Conservation (phyloP, 2,888 invertebrate genomes). For the Alentia gelatinosa region DNA sequence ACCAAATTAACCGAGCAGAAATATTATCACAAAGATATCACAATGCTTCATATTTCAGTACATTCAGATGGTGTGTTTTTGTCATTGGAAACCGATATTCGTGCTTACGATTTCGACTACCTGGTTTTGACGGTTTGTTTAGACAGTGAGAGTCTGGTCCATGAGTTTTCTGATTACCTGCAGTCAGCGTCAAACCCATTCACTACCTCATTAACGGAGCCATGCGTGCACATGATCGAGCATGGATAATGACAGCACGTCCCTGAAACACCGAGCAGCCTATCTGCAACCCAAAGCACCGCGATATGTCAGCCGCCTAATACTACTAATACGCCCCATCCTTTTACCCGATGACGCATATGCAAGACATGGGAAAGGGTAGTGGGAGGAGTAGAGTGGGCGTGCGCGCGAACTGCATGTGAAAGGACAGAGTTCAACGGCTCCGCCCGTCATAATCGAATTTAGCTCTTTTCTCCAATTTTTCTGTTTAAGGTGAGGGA, state of each 20-base stretch:
- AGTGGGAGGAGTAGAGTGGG: too few relatives aligned
- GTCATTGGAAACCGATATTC: too few relatives aligned
- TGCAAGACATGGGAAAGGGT: too few relatives aligned
- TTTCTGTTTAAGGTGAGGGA: not conserved
- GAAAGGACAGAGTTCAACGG: not conserved
- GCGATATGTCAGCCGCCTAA: not conserved
- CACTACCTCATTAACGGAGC: constrained; percentile 8
- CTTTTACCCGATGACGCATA: not conserved
- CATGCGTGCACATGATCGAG: constrained; percentile 38
- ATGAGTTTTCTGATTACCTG: not conserved
- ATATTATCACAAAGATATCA: too few relatives aligned
- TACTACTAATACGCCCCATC: not conserved
- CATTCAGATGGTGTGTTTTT: too few relatives aligned
- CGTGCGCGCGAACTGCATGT: not conserved
- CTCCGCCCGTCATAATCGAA: not conserved
- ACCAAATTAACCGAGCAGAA: too few relatives aligned
- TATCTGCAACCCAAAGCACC: not conserved
- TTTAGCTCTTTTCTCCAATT: not conserved
- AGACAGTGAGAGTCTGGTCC: not conserved
- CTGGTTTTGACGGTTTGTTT: not conserved
- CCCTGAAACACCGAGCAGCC: not conserved
- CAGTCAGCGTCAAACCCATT: not conserved
- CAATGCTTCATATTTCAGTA: too few relatives aligned
- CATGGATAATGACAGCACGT: constrained; percentile 1
- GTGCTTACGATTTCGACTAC: not conserved